A percentile compares a stretch with the other conserved stretches of the same genome.
These are phyloP conservation scores for Oreochromis aureus DNA, from an alignment of 2,113 vertebrate genomes.

Conservation along the genomic window DNA sequence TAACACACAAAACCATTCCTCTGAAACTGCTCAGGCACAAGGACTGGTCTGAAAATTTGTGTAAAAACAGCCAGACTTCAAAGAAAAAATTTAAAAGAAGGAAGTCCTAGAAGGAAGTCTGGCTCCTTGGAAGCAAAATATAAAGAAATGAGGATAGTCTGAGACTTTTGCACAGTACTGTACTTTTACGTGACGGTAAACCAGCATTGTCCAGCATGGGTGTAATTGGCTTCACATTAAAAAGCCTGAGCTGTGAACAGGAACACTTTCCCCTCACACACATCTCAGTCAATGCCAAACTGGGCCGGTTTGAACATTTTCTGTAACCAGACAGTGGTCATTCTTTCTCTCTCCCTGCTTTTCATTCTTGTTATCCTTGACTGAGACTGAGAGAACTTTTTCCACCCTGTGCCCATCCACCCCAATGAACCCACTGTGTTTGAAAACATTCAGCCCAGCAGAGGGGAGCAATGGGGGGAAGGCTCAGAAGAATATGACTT, in stretches of 20 bases:
- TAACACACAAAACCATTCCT: not conserved
- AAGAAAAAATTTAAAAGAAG: not conserved
- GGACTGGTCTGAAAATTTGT: not conserved
- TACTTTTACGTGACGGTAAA: not conserved
- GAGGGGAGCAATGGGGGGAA: not conserved
- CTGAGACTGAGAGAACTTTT: slow-evolving; percentile 29
- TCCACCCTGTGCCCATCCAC: slow-evolving; percentile 41
- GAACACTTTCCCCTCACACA: not conserved
- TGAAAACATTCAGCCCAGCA: slow-evolving; percentile 24
- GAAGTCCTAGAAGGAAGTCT: no score
- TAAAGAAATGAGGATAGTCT: not conserved
- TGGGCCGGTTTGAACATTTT: slow-evolving; percentile 21
- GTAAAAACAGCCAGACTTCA: not conserved
- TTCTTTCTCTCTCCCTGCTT: slow-evolving; percentile 33
- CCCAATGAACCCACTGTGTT: slow-evolving; percentile 60
- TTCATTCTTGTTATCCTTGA: slow-evolving; percentile 41
- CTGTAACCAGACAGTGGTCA: slow-evolving; percentile 29
- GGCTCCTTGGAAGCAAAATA: not conserved
- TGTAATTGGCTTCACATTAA: not conserved
- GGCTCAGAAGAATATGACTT: not conserved
- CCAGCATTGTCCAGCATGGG: not conserved
- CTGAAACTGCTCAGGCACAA: not conserved
- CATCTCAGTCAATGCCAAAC: slow-evolving; percentile 34
- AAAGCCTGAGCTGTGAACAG: not conserved
- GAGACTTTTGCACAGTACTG: not conserved